Conservation (phyloP, 2,888 invertebrate genomes). For the Clusia tigrina region DNA sequence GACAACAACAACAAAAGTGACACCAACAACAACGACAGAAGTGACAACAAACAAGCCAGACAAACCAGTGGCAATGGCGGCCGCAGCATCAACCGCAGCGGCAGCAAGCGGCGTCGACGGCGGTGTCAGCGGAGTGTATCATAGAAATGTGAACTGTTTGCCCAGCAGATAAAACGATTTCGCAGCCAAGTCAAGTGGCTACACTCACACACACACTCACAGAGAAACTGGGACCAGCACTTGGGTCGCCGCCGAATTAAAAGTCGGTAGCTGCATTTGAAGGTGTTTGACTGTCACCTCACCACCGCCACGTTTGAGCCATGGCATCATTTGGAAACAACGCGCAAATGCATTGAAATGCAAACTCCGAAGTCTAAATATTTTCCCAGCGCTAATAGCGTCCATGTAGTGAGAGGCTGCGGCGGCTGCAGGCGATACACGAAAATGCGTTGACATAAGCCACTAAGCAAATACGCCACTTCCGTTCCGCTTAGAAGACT, state of each 20-base stretch:
- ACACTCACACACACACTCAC: too few relatives aligned
- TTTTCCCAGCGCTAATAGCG: background rate
- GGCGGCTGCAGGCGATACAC: background rate
- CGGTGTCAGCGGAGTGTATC: background rate
- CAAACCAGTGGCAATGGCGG: background rate
- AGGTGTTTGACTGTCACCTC: constrained; percentile 58
- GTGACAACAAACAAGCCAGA: too few relatives aligned
- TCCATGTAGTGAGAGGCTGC: background rate
- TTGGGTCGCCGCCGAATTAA: constrained; percentile 20
- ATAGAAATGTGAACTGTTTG: constrained; percentile 30
- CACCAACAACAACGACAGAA: too few relatives aligned
- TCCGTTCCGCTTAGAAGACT: constrained; percentile 37
- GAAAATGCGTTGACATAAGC: background rate
- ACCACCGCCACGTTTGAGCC: too few relatives aligned
- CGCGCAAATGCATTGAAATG: background rate
- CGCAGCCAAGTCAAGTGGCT: background rate
- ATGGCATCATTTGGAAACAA: background rate
- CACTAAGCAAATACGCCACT: constrained; percentile 48
- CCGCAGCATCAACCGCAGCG: background rate
- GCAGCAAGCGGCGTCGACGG: background rate
- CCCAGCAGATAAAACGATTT: constrained; percentile 15
- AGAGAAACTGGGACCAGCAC: too few relatives aligned
- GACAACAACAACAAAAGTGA: too few relatives aligned
- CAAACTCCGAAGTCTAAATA: background rate
- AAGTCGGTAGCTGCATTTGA: constrained; percentile 54